Percentiles rank a stretch among this genome's conserved stretches.
Conservation (phyloP, 2,888 invertebrate genomes). For the Pantelozetes paolii region DNA sequence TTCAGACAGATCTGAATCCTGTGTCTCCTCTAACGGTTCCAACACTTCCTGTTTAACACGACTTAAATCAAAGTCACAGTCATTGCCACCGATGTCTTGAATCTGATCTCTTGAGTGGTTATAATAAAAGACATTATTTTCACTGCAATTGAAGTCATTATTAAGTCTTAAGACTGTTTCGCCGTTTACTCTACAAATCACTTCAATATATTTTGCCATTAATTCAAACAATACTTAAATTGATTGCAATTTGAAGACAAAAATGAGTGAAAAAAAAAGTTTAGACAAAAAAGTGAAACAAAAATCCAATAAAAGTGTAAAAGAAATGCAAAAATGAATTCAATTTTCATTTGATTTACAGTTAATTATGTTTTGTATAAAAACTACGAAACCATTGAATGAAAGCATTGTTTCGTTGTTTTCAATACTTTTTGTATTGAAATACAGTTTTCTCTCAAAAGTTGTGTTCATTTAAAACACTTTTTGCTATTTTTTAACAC, state of each 20-base stretch:
- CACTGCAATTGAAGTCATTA: background rate
- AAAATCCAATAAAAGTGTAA: too few relatives aligned
- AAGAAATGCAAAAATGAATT: too few relatives aligned
- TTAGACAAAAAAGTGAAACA: background rate
- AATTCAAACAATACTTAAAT: background rate
- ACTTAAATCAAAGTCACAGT: background rate
- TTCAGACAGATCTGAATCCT: background rate
- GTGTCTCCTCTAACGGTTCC: background rate
- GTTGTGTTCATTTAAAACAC: too few relatives aligned
- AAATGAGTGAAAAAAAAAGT: background rate
- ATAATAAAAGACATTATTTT: background rate
- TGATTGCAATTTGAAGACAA: background rate
- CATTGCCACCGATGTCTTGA: background rate
- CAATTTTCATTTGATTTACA: too few relatives aligned
- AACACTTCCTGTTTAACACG: background rate
- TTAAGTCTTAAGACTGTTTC: background rate
- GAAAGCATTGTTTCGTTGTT: too few relatives aligned
- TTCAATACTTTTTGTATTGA: too few relatives aligned
- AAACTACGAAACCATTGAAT: too few relatives aligned
- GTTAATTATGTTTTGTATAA: too few relatives aligned
- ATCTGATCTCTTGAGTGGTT: background rate
- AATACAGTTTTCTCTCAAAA: too few relatives aligned
- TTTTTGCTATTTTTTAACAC: too few relatives aligned
- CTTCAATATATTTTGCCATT: constrained; percentile 26
- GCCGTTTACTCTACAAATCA: constrained; percentile 28